Evolutionary conservation across 2,113 vertebrate genomes (phyloP).

Genomic region (Bostrychus sinensis): DNA sequence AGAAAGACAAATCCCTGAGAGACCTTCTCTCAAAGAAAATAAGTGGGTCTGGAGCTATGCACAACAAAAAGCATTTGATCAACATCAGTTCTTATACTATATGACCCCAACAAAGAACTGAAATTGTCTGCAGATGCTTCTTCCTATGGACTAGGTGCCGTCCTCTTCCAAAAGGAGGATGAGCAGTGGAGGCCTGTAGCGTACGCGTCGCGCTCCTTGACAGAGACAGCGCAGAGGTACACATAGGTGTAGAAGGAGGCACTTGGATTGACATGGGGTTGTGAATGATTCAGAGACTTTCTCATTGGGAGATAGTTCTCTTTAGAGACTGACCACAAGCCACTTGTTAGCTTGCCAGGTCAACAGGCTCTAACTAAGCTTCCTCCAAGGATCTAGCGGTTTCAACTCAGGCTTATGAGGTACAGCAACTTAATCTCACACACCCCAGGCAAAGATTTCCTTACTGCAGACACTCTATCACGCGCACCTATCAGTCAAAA

Average conservation of each 20-base stretch:
- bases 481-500: background rate
- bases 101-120: background rate
- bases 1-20: too few relatives aligned
- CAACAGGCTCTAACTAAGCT: background rate
- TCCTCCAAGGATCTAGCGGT: background rate
- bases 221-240: background rate
- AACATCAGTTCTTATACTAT: too few relatives aligned
- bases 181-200: constrained; percentile 6
- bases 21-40: too few relatives aligned
- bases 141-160: background rate
- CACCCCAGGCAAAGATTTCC: background rate
- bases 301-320: background rate
- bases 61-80: too few relatives aligned
- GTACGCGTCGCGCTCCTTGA: background rate
- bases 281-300: constrained; percentile 3
- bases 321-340: background rate
- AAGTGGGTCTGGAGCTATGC: too few relatives aligned
- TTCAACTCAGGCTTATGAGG: background rate
- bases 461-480: background rate
- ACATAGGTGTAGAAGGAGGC: constrained; percentile 9
- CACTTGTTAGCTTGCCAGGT: background rate
- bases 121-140: constrained; percentile 14
- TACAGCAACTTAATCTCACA: background rate
- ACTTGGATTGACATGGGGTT: background rate
- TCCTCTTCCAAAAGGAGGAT: background rate